Percentiles rank a stretch among this genome's conserved stretches.
Conservation (phyloP, 2,888 invertebrate genomes). For the Bugula neritina region DNA sequence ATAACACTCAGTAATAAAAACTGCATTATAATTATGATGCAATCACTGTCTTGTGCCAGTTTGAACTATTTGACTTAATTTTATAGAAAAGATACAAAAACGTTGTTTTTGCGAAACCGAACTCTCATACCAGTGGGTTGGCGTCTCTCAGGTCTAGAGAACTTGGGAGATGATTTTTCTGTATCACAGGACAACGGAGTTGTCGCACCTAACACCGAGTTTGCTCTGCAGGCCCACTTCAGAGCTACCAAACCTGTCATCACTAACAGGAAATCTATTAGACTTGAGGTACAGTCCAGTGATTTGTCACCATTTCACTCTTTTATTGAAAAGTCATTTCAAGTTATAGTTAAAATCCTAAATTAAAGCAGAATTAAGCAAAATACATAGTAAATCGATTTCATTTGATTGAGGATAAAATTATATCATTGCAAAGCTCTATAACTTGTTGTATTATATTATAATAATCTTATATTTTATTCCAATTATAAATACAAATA, state of each 20-base stretch:
- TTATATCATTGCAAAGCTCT: no score
- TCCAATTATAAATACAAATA: no score
- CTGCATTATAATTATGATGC: no score
- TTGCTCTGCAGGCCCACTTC: slow-evolving; percentile 52
- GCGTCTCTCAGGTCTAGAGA: slow-evolving; percentile 51
- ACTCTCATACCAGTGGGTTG: slow-evolving; percentile 53
- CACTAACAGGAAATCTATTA: slow-evolving; percentile 48
- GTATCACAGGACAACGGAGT: slow-evolving; percentile 50
- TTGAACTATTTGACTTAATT: no score
- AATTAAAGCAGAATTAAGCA: no score
- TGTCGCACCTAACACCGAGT: slow-evolving; percentile 51
- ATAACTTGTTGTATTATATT: no score
- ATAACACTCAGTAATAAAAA: no score
- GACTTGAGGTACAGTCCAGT: slow-evolving; percentile 46
- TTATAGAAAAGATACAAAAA: slow-evolving; percentile 54
- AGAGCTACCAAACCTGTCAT: slow-evolving; percentile 51
- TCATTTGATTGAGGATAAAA: no score
- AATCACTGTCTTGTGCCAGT: no score
- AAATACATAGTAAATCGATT: no score
- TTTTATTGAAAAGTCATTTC: not conserved
- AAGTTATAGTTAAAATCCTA: no score
- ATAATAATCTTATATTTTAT: no score
- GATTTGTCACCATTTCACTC: not conserved
- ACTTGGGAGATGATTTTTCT: slow-evolving; percentile 53
- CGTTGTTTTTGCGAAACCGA: slow-evolving; percentile 50